phyloP scores from a whole-genome alignment of 2,797 vertebrate genomes.

The Arctocebus calabarensis region DNA sequence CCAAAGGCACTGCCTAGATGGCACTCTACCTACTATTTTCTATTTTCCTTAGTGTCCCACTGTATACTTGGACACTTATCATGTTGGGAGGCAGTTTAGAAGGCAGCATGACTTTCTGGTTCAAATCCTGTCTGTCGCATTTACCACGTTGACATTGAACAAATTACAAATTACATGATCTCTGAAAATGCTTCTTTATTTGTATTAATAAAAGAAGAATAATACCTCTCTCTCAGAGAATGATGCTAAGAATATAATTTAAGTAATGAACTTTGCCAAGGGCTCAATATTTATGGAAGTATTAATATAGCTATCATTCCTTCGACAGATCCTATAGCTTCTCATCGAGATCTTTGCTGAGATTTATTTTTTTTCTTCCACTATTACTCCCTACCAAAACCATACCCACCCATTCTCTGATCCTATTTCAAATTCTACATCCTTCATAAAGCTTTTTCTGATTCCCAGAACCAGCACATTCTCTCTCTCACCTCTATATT shows the following conservation, averaged over 20 bases:
- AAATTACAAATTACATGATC: constrained; percentile 29
- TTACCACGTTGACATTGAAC: neutral
- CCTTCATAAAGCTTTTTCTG: constrained; percentile 35
- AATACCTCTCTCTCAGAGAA: constrained; percentile 27
- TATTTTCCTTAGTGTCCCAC: neutral
- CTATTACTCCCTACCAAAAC: constrained; percentile 19
- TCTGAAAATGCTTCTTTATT: constrained; percentile 36
- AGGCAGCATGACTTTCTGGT: neutral
- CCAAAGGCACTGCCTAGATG: neutral
- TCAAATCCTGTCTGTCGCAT: neutral
- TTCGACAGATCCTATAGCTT: neutral
- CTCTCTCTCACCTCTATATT: constrained; percentile 9
- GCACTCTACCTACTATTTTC: neutral
- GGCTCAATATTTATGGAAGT: neutral
- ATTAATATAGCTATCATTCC: constrained; percentile 41
- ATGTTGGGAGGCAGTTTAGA: neutral
- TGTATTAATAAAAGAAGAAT: neutral
- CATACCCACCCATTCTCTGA: neutral
- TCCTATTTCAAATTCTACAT: constrained; percentile 20
- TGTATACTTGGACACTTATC: neutral
- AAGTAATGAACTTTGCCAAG: constrained; percentile 47
- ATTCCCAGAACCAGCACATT: neutral
- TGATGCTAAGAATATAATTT: constrained; percentile 8
- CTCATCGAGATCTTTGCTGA: constrained; percentile 2
- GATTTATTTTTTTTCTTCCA: constrained; percentile 15